Conservation (phyloP, 2,888 invertebrate genomes). For the Agrilus mali region DNA sequence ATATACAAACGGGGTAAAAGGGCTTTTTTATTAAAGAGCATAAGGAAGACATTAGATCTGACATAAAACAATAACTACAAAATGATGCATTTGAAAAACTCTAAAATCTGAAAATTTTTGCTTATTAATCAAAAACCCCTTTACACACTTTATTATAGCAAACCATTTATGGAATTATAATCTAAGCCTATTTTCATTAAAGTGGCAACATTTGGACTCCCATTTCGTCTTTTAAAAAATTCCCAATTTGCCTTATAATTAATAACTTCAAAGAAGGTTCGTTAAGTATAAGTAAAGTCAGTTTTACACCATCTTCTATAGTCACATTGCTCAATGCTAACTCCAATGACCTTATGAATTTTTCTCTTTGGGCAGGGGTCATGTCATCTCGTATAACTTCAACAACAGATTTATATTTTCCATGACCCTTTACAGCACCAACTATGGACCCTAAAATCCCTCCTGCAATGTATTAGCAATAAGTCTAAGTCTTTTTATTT, state of each 20-base stretch:
- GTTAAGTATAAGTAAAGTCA: slow-evolving; percentile 18
- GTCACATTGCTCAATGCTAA: slow-evolving; percentile 16
- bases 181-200: no score
- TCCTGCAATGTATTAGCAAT: slow-evolving; percentile 19
- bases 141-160: no score
- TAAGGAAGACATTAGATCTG: no score
- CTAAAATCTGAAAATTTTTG: no score
- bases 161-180: not conserved
- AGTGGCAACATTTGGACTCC: slow-evolving; percentile 2
- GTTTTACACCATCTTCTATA: slow-evolving; percentile 18
- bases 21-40: no score
- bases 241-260: slow-evolving; percentile 15
- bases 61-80: no score
- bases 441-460: slow-evolving; percentile 24
- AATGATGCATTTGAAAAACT: no score
- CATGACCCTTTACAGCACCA: slow-evolving; percentile 19
- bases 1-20: no score
- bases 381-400: slow-evolving; percentile 23
- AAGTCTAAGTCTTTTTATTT: no score
- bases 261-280: slow-evolving; percentile 16
- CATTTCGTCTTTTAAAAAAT: slow-evolving; percentile 22
- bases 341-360: slow-evolving; percentile 17
- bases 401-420: slow-evolving; percentile 27
- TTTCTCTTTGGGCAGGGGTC: slow-evolving; percentile 21
- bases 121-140: no score